phyloP scores from a whole-genome alignment of 2,888 invertebrate genomes.

The Glaucopsyche alexis region DNA sequence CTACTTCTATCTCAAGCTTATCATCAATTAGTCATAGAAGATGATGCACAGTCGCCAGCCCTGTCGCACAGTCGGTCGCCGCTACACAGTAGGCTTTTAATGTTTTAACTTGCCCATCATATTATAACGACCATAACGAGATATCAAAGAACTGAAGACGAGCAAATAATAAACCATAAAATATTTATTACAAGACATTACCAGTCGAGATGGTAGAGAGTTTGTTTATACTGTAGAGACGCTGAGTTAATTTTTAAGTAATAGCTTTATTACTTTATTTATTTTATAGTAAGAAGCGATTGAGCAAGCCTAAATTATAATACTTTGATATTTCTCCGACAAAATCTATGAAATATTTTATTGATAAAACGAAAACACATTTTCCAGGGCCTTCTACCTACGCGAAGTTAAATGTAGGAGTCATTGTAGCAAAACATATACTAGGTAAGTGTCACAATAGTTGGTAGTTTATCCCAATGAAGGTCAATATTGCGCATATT shows the following conservation, averaged over 20 bases:
- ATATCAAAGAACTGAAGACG: constrained; percentile 13
- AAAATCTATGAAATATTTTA: too few species aligned
- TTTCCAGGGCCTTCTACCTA: too few species aligned
- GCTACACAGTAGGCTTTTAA: constrained; percentile 26
- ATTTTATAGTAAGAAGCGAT: background rate
- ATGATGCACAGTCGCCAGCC: background rate
- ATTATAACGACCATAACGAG: constrained; percentile 18
- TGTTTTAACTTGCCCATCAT: constrained; percentile 26
- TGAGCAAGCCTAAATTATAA: background rate
- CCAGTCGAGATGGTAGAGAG: background rate
- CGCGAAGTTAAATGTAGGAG: too few species aligned
- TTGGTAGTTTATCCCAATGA: background rate
- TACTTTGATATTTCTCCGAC: background rate
- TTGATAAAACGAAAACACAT: too few species aligned
- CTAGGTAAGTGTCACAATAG: background rate
- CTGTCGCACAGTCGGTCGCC: constrained; percentile 34
- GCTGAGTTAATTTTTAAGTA: background rate
- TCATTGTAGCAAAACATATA: too few species aligned
- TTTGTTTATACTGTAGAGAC: constrained; percentile 18
- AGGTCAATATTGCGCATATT: background rate
- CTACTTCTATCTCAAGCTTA: background rate
- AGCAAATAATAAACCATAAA: constrained; percentile 15
- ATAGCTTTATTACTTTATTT: constrained; percentile 16
- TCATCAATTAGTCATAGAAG: background rate
- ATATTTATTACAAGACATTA: constrained; percentile 25